phyloP scores from a whole-genome alignment of 2,888 invertebrate species.

The Nebria salina region DNA sequence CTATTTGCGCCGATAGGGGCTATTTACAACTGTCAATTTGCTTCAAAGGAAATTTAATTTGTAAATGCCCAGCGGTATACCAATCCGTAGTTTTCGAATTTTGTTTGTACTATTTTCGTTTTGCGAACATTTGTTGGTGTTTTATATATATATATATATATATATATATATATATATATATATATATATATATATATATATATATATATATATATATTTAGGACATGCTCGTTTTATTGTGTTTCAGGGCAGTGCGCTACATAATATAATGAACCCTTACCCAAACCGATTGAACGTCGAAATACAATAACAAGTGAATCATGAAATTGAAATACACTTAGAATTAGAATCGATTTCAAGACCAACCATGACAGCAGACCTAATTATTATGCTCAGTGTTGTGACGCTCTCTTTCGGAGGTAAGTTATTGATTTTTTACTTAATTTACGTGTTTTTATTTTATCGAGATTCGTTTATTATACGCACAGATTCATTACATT shows the following conservation, averaged over 20 bases:
- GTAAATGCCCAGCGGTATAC: neutral
- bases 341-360: neutral
- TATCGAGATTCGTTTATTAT: neutral
- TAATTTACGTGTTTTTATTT: neutral
- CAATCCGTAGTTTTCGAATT: neutral
- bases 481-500: no score
- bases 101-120: neutral
- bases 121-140: neutral
- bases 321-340: neutral
- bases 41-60: neutral
- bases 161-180: no score
- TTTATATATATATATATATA: no score
- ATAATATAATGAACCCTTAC: neutral
- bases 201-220: neutral
- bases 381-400: neutral
- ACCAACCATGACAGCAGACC: neutral
- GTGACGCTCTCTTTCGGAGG: neutral
- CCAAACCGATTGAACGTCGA: neutral
- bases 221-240: neutral
- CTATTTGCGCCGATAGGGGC: neutral
- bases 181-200: no score
- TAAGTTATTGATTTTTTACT: neutral
- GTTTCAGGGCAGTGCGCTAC: neutral
- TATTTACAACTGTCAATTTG: neutral
- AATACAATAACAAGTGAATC: neutral